These are phyloP conservation scores for Drosophila prosaltans DNA, from an alignment of 1,140 invertebrate genomes.

Conservation along the genomic window DNA sequence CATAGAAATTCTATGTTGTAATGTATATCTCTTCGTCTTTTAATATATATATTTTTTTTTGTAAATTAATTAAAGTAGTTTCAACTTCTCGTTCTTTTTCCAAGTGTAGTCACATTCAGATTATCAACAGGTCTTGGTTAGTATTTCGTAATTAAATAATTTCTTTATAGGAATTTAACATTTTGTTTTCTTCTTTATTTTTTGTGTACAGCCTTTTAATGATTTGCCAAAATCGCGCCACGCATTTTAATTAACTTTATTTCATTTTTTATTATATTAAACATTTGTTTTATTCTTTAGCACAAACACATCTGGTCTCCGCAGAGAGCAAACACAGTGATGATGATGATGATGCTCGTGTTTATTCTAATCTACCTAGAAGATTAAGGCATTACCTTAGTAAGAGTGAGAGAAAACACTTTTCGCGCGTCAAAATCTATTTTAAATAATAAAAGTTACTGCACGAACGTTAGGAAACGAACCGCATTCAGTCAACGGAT, in stretches of 20 bases:
- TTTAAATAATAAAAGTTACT: conserved; percentile 3
- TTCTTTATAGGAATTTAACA: conserved; percentile 5
- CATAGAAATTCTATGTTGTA: too few relatives aligned
- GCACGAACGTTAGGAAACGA: conserved; percentile 29
- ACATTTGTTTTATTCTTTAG: conserved; percentile 27
- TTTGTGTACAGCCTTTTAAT: conserved; percentile 41
- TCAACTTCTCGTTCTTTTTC: background rate
- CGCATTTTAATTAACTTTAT: conserved; percentile 30
- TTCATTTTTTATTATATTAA: conserved; percentile 2
- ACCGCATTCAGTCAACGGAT: conserved; percentile 63
- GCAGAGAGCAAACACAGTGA: conserved; percentile 32
- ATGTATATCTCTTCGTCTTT: too few relatives aligned
- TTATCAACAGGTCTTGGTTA: conserved; percentile 38
- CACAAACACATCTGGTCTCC: conserved; percentile 57
- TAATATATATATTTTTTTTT: too few relatives aligned
- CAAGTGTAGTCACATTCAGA: conserved; percentile 7
- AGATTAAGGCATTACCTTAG: conserved; percentile 49
- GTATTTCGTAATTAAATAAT: conserved; percentile 2
- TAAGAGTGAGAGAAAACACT: conserved; percentile 17
- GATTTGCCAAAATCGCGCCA: conserved; percentile 32
- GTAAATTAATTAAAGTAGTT: too few relatives aligned
- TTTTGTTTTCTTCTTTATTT: background rate
- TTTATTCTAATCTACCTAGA: conserved; percentile 41
- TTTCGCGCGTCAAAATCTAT: conserved; percentile 37
- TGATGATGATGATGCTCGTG: background rate